Evolutionary conservation across 2,888 invertebrate species (phyloP).

Genomic region (Athrips mouffetella): DNA sequence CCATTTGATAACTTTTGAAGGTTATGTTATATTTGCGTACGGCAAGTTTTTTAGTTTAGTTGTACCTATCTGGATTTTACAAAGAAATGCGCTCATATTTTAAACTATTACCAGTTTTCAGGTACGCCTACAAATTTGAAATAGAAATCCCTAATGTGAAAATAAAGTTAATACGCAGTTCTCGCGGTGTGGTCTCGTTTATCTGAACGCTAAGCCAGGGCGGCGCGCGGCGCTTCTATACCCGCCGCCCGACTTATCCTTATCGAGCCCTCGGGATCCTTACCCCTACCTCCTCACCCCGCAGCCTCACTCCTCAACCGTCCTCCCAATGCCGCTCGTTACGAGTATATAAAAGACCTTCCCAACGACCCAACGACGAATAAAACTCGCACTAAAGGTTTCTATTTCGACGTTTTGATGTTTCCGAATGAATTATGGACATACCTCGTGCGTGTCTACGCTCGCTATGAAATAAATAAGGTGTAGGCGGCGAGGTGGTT

Average conservation of each 20-base stretch:
- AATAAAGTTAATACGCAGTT: background rate
- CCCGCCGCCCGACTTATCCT: slow-evolving; percentile 60
- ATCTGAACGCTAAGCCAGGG: slow-evolving; percentile 49
- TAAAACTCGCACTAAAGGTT: slow-evolving; percentile 41
- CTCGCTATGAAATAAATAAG: background rate
- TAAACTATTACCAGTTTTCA: no score
- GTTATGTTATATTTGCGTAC: slow-evolving; percentile 39
- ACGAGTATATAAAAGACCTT: slow-evolving; percentile 56
- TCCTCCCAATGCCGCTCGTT: slow-evolving; percentile 33
- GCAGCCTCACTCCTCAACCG: slow-evolving; percentile 26
- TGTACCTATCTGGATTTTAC: no score
- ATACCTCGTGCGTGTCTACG: background rate
- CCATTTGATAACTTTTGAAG: slow-evolving; percentile 30
- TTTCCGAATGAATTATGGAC: slow-evolving; percentile 13
- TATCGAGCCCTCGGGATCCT: slow-evolving; percentile 63
- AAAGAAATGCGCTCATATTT: no score
- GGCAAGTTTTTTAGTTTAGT: no score
- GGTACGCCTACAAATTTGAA: background rate
- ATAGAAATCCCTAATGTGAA: background rate
- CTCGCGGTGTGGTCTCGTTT: slow-evolving; percentile 61
- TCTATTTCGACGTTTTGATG: slow-evolving; percentile 16
- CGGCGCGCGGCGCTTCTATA: slow-evolving; percentile 53
- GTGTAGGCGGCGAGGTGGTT: background rate
- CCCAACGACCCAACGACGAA: slow-evolving; percentile 46
- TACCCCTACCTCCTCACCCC: slow-evolving; percentile 33